Conservation (phyloP, 2,888 invertebrate genomes). For the Ferrisia virgata region DNA sequence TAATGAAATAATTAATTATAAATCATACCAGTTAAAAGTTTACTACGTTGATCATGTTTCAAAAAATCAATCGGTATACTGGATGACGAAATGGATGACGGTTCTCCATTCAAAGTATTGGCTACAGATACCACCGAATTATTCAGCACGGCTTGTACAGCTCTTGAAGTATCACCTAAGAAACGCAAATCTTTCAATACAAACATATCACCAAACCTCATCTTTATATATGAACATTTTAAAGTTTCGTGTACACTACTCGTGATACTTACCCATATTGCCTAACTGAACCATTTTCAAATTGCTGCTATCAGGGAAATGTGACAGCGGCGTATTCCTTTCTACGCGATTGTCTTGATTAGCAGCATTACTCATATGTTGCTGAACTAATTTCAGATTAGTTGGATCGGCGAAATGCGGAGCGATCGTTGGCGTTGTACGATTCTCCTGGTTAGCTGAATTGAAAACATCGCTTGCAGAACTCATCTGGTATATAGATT, state of each 20-base stretch:
- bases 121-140: slow-evolving; percentile 42
- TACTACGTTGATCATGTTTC: slow-evolving; percentile 45
- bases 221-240: neutral
- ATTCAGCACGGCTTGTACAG: slow-evolving; percentile 38
- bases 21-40: slow-evolving; percentile 41
- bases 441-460: slow-evolving; percentile 44
- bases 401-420: slow-evolving; percentile 42
- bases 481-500: slow-evolving; percentile 41
- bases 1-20: neutral
- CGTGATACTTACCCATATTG: slow-evolving; percentile 37
- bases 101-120: slow-evolving; percentile 44
- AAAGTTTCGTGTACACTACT: neutral
- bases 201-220: slow-evolving; percentile 5
- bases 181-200: slow-evolving; percentile 32
- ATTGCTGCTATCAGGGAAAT: slow-evolving; percentile 42
- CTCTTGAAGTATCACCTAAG: slow-evolving; percentile 35
- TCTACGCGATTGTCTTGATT: slow-evolving; percentile 46
- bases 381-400: slow-evolving; percentile 44
- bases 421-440: slow-evolving; percentile 37
- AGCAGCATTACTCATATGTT: slow-evolving; percentile 44
- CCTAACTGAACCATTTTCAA: slow-evolving; percentile 44
- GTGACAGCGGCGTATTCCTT: slow-evolving; percentile 35
- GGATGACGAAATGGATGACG: slow-evolving; percentile 41
- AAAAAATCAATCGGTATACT: slow-evolving; percentile 40
- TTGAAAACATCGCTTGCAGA: slow-evolving; percentile 42